Percentiles rank a stretch among this genome's conserved stretches.
These are phyloP conservation scores for Astur gentilis DNA, from an alignment of 2,113 vertebrate genomes.

Conservation along the genomic window DNA sequence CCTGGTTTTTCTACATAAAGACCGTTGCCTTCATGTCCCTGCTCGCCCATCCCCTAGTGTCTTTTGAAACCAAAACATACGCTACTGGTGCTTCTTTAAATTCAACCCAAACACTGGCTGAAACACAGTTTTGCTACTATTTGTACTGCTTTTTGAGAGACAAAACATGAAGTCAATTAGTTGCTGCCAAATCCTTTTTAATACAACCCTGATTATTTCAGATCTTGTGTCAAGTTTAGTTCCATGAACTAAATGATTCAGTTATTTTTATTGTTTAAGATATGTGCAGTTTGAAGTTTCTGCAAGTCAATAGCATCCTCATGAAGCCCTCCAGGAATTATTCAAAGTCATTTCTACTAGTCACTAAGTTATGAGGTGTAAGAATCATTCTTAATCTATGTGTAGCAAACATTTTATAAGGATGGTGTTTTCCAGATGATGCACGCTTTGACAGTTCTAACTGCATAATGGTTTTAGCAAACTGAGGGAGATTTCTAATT, in stretches of 20 bases:
- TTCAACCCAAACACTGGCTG: background rate
- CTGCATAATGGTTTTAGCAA: background rate
- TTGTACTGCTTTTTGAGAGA: background rate
- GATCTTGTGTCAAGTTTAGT: background rate
- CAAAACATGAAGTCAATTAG: background rate
- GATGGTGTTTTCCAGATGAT: background rate
- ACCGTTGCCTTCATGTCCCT: background rate
- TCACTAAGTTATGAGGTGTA: background rate
- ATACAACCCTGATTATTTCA: background rate
- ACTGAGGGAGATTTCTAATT: background rate
- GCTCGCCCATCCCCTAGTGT: rapidly evolving
- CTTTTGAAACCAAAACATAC: background rate
- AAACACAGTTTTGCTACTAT: background rate
- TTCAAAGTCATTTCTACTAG: background rate
- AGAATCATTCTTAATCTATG: background rate
- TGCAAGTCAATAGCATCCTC: background rate
- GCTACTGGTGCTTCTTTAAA: background rate
- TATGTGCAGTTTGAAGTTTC: background rate
- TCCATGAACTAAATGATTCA: background rate
- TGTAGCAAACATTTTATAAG: background rate
- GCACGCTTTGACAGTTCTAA: background rate
- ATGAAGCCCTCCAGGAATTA: background rate
- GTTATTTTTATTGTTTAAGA: background rate
- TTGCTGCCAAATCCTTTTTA: background rate
- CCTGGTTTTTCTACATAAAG: background rate